Percentiles rank a stretch among this genome's conserved stretches.
Conservation (phyloP, 2,888 invertebrate genomes). For the Trachelus iudaicus region DNA sequence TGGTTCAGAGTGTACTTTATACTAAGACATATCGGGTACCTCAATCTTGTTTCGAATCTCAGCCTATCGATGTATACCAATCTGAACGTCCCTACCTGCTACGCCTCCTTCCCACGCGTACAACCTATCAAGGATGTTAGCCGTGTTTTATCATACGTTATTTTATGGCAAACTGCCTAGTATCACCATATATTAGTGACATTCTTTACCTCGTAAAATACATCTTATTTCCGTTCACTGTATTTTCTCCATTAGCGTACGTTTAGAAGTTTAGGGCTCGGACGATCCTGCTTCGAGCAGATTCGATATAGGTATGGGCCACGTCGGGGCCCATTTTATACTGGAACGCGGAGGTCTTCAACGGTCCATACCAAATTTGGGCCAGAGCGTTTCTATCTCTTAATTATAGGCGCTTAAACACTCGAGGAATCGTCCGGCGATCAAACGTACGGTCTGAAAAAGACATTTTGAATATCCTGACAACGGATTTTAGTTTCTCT, state of each 20-base stretch:
- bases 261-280: neutral
- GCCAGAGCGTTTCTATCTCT: neutral
- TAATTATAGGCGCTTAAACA: neutral
- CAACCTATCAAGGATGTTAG: constrained; percentile 36
- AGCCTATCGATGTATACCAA: constrained; percentile 36
- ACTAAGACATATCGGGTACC: constrained; percentile 29
- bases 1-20: constrained; percentile 15
- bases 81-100: constrained; percentile 27
- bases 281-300: neutral
- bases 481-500: neutral
- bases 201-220: constrained; percentile 26
- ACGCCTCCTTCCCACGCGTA: constrained; percentile 36
- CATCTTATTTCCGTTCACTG: constrained; percentile 24
- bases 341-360: neutral
- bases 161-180: constrained; percentile 18
- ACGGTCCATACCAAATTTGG: neutral
- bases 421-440: neutral
- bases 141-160: constrained; percentile 34
- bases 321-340: neutral
- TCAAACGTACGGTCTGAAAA: neutral
- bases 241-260: neutral
- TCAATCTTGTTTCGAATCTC: constrained; percentile 30
- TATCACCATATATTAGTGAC: constrained; percentile 32
- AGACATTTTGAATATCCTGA: neutral
- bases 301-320: neutral